These are phyloP conservation scores for Apostichopus californicus DNA, from an alignment of 35 echinoderm and acorn worm species.

Conservation along the genomic window DNA sequence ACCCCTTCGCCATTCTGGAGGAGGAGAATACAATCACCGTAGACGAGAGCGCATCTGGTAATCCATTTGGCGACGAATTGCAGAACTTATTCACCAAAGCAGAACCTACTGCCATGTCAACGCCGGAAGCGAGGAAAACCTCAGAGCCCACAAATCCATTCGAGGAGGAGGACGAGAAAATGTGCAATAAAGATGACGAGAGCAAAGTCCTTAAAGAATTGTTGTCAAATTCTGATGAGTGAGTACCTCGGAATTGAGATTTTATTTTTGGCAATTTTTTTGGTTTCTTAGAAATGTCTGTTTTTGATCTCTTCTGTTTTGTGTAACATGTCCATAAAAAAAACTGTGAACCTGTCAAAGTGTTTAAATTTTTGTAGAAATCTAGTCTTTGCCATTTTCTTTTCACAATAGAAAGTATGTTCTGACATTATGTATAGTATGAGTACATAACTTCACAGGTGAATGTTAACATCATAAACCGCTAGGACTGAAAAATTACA, in stretches of 20 bases:
- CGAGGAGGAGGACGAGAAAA: conserved; percentile 26
- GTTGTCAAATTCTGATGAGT: conserved; percentile 17
- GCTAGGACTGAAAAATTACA: no score
- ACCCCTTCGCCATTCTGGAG: not conserved
- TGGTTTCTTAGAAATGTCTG: no score
- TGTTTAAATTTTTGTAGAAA: no score
- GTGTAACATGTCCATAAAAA: no score
- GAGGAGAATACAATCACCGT: not conserved
- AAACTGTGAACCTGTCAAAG: no score
- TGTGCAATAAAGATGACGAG: conserved; percentile 1
- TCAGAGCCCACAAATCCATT: conserved; percentile 33
- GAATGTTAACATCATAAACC: no score
- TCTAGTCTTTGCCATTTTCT: no score
- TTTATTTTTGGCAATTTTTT: no score
- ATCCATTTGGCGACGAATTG: conserved; percentile 28
- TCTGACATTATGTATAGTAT: no score
- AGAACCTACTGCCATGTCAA: conserved; percentile 27
- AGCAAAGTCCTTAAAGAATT: not conserved
- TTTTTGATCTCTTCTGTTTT: no score
- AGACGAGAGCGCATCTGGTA: not conserved
- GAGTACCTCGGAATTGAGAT: not conserved
- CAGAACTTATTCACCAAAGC: conserved; percentile 1
- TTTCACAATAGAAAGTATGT: no score
- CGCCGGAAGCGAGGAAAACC: not conserved
- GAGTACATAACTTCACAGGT: no score